These are phyloP conservation scores for Clarias magur DNA, from an alignment of 2,113 vertebrate genomes.

Conservation along the genomic window DNA sequence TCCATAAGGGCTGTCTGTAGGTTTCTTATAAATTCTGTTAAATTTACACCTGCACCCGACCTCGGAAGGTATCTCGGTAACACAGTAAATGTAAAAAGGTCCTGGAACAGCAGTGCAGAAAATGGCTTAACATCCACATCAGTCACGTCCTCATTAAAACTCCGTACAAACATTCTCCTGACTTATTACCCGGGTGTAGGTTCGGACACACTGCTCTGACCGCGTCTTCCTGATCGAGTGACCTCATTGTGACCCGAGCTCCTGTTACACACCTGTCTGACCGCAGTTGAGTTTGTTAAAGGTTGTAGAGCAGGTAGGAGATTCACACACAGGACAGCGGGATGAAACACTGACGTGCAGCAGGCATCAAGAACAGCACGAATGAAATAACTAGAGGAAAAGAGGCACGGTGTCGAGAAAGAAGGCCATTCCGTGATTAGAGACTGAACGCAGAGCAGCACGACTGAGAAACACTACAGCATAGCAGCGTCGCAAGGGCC, in stretches of 20 bases:
- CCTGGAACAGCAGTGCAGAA: background rate
- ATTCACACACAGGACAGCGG: background rate
- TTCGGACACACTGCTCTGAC: background rate
- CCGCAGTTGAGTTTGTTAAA: background rate
- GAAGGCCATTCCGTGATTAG: constrained; percentile 75
- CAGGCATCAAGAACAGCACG: constrained; percentile 21
- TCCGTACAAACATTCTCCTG: background rate
- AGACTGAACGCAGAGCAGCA: constrained; percentile 43
- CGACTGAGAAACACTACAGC: constrained; percentile 23
- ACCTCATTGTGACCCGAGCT: background rate
- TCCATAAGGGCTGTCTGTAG: background rate
- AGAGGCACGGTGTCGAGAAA: constrained; percentile 73
- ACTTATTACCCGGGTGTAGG: background rate
- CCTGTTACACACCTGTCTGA: background rate
- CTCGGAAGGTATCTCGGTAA: background rate
- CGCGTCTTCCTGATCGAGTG: background rate
- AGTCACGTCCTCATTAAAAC: background rate
- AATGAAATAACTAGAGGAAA: constrained; percentile 16
- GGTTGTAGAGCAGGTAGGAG: background rate
- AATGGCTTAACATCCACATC: background rate
- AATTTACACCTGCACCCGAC: background rate
- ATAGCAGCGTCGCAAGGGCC: constrained; percentile 7
- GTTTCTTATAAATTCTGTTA: background rate
- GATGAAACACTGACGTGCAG: constrained; percentile 24
- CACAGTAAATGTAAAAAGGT: background rate